Conservation (phyloP, 2,113 vertebrate species). For the Ceyx cyanopectus region DNA sequence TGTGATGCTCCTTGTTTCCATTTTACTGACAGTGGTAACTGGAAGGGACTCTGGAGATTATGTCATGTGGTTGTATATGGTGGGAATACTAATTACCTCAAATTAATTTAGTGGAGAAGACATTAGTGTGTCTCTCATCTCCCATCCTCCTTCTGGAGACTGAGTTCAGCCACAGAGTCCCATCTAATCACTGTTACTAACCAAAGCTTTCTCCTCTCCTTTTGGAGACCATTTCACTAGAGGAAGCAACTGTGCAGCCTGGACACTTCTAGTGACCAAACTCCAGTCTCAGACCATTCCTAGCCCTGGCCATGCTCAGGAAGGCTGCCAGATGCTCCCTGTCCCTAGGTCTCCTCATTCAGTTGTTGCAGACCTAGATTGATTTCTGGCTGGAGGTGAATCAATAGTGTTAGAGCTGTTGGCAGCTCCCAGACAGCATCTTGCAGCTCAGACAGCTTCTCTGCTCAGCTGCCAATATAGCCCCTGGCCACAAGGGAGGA, state of each 20-base stretch:
- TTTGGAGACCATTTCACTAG: neutral
- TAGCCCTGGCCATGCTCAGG: neutral
- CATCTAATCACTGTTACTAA: neutral
- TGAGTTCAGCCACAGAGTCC: neutral
- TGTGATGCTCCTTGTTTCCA: neutral
- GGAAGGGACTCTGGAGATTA: neutral
- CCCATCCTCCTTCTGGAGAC: neutral
- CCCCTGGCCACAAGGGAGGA: neutral
- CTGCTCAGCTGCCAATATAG: neutral
- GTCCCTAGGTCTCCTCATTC: neutral
- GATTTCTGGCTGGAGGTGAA: neutral
- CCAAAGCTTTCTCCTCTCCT: neutral
- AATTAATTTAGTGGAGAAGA: neutral
- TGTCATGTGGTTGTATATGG: neutral
- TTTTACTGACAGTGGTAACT: neutral
- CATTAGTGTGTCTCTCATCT: neutral
- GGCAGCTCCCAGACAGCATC: neutral
- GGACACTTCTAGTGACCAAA: neutral
- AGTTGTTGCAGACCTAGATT: neutral
- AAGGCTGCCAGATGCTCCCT: neutral
- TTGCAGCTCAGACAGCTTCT: neutral
- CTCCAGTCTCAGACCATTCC: neutral
- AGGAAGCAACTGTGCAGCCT: neutral
- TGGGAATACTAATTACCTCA: neutral
- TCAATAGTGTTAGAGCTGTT: neutral